A percentile compares a stretch with the other conserved stretches of the same genome.
Evolutionary conservation across 2,113 vertebrate species (phyloP).

Genomic region (Pelecanus crispus): DNA sequence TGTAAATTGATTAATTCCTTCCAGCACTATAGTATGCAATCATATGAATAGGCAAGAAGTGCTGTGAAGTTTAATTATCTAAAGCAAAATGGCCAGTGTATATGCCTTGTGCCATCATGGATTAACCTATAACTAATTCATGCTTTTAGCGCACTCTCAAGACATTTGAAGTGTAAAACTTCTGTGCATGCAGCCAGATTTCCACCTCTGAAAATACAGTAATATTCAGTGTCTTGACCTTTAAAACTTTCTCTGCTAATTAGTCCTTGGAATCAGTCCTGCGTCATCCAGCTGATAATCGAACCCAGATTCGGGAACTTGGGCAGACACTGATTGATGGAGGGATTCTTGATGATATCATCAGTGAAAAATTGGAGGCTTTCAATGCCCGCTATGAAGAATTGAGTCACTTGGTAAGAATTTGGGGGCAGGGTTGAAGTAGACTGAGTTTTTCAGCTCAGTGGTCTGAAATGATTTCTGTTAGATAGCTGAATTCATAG

Average conservation of each 20-base stretch:
- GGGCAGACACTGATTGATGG: conserved; percentile 98
- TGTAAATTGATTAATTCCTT: neutral
- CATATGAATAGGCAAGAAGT: neutral
- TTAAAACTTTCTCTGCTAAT: neutral
- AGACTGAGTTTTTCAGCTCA: neutral
- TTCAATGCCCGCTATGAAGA: conserved; percentile 91
- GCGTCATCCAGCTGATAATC: conserved; percentile 93
- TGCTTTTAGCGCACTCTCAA: neutral
- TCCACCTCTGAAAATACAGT: neutral
- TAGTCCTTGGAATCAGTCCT: conserved; percentile 90
- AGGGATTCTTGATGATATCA: conserved; percentile 95
- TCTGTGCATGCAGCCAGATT: neutral
- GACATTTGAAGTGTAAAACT: neutral
- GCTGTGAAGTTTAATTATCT: neutral
- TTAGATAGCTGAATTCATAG: neutral
- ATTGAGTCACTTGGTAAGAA: conserved; percentile 87
- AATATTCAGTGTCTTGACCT: neutral
- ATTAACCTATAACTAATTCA: neutral
- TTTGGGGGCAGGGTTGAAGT: neutral
- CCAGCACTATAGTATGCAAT: neutral
- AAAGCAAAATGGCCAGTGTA: neutral
- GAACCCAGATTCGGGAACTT: conserved; percentile 95
- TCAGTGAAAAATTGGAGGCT: conserved; percentile 91
- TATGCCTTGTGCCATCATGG: neutral
- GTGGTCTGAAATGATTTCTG: neutral